phyloP scores from a whole-genome alignment of 2,888 invertebrate genomes.

The Acheta domesticus region DNA sequence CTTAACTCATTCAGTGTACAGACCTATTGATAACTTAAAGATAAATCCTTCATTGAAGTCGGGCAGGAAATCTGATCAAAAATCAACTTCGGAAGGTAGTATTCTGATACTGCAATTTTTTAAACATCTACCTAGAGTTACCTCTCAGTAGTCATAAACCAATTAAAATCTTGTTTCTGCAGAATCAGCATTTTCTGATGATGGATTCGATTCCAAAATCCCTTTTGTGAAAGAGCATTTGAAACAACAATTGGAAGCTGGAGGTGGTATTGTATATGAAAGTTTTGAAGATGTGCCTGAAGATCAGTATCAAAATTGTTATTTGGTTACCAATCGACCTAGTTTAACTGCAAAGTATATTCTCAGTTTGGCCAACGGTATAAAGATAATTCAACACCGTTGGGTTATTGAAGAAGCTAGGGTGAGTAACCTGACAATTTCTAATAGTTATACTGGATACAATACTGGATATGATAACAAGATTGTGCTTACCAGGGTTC shows the following conservation, averaged over 20 bases:
- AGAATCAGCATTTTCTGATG: neutral
- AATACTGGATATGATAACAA: no score
- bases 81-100: neutral
- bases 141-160: no score
- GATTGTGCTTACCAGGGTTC: neutral
- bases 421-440: constrained; percentile 42
- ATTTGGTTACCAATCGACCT: constrained; percentile 65
- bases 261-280: constrained; percentile 61
- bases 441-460: neutral
- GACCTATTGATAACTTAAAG: constrained; percentile 40
- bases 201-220: constrained; percentile 32
- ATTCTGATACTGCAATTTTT: no score
- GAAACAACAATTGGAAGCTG: constrained; percentile 58
- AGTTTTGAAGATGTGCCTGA: constrained; percentile 50
- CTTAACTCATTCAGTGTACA: constrained; percentile 53
- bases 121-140: no score
- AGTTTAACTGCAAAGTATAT: constrained; percentile 73
- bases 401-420: constrained; percentile 60
- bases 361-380: constrained; percentile 64
- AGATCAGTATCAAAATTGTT: constrained; percentile 54
- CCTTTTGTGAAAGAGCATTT: constrained; percentile 58
- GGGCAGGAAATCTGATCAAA: constrained; percentile 40
- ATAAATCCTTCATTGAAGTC: neutral
- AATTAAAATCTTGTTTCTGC: neutral
- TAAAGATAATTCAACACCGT: constrained; percentile 62